phyloP scores from a whole-genome alignment of 2,797 vertebrate species.

The Labroides dimidiatus region DNA sequence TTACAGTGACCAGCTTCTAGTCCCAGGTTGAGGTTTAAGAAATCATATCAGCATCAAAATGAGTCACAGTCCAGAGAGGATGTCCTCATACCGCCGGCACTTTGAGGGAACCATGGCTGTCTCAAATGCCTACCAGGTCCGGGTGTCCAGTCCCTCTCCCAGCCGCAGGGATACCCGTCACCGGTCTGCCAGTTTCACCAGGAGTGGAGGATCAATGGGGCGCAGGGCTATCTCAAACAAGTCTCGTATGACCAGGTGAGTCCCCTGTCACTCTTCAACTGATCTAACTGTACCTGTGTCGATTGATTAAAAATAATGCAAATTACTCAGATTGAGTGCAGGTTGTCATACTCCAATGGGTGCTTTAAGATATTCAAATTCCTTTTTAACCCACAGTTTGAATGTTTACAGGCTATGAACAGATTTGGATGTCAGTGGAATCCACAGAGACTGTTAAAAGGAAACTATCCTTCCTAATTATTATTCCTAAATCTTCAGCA shows the following conservation, averaged over 20 bases:
- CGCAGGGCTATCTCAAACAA: constrained; percentile 70
- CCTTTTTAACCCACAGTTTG: too few relatives aligned
- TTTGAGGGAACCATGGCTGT: constrained; percentile 72
- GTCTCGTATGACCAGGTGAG: constrained; percentile 77
- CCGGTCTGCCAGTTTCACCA: constrained; percentile 79
- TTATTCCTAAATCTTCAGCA: too few relatives aligned
- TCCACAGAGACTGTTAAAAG: too few relatives aligned
- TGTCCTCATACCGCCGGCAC: constrained; percentile 85
- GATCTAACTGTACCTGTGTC: too few relatives aligned
- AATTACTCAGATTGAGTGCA: too few relatives aligned
- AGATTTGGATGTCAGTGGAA: too few relatives aligned
- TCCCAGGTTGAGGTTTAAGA: constrained; percentile 29
- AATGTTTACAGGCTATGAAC: too few relatives aligned
- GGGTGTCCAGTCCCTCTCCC: constrained; percentile 81
- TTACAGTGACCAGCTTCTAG: constrained; percentile 23
- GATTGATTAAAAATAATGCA: too few relatives aligned
- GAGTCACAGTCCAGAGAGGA: constrained; percentile 84
- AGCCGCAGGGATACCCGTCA: constrained; percentile 65
- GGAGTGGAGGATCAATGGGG: constrained; percentile 50
- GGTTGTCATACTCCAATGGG: too few relatives aligned
- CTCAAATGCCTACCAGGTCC: constrained; percentile 52
- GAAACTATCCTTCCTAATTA: too few relatives aligned
- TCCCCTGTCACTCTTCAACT: neutral
- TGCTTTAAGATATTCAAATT: too few relatives aligned
- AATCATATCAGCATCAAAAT: constrained; percentile 60